A percentile compares a stretch with the other conserved stretches of the same genome.
Evolutionary conservation across 2,797 vertebrate species (phyloP).

Genomic region (Galaxias olidus): DNA sequence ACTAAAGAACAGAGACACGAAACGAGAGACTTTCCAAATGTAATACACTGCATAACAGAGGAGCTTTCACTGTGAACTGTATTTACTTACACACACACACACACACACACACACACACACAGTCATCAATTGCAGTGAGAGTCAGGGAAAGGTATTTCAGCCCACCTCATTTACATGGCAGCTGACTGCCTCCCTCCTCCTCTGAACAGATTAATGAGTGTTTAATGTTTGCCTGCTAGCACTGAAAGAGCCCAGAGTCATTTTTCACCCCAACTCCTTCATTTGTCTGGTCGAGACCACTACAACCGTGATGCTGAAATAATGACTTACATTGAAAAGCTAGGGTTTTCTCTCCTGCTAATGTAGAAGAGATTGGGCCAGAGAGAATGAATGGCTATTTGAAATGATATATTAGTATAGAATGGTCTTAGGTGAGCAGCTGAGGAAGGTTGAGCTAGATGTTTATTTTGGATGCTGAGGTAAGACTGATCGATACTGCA

Average conservation of each 20-base stretch:
- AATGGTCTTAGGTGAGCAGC: too few species aligned
- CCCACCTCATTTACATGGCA: constrained; percentile 16
- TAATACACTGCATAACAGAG: not conserved
- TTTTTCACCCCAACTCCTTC: not conserved
- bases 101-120: not conserved
- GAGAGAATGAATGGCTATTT: too few species aligned
- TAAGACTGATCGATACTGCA: too few species aligned
- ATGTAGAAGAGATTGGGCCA: too few species aligned
- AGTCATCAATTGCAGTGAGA: not conserved
- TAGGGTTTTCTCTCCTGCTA: too few species aligned
- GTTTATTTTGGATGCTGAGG: too few species aligned
- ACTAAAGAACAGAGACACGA: not conserved
- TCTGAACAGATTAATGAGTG: constrained; percentile 3
- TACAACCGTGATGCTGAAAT: not conserved
- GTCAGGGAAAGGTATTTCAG: not conserved
- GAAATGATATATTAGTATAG: too few species aligned
- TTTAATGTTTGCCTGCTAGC: constrained; percentile 7
- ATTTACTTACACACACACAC: not conserved
- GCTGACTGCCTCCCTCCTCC: constrained; percentile 6
- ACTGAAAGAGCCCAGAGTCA: constrained; percentile 15
- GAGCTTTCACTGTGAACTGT: not conserved
- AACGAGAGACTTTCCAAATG: not conserved
- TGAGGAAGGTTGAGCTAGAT: too few species aligned
- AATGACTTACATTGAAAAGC: too few species aligned
- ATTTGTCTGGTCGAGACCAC: not conserved